Conservation (phyloP, 2,113 vertebrate genomes). For the Megaptera novaeangliae region DNA sequence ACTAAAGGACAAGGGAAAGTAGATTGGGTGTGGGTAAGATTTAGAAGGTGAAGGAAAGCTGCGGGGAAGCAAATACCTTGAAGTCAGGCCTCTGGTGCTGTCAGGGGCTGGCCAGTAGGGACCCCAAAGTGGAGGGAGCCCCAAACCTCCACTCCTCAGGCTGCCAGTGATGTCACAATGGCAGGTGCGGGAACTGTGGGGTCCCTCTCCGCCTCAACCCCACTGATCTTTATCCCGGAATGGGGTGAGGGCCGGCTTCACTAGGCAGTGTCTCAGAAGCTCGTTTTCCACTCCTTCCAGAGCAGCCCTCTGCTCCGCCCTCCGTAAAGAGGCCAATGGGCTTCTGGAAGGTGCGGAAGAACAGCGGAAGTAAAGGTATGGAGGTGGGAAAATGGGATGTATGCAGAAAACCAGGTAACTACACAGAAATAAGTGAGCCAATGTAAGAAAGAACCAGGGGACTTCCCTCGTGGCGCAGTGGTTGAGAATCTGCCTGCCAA, state of each 20-base stretch:
- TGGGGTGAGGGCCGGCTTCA: neutral
- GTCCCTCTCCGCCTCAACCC: neutral
- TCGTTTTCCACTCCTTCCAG: neutral
- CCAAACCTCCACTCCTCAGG: neutral
- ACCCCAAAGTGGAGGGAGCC: neutral
- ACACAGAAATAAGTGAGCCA: neutral
- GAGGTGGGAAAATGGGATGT: neutral
- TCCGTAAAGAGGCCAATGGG: neutral
- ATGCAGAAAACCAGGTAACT: neutral
- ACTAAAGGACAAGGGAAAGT: neutral
- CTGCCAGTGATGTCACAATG: neutral
- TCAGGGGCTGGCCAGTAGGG: neutral
- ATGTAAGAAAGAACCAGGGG: neutral
- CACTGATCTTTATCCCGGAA: neutral
- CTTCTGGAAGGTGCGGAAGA: neutral
- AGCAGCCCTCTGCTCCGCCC: neutral
- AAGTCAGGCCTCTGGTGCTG: neutral
- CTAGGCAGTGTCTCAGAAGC: neutral
- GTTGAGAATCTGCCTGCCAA: too few species aligned
- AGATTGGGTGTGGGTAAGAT: neutral
- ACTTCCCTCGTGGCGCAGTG: too few species aligned
- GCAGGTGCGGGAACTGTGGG: neutral
- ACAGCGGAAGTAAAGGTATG: accelerated
- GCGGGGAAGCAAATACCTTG: neutral
- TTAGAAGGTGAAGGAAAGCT: neutral